phyloP scores from a whole-genome alignment of 2,797 vertebrate genomes.

The Falco columbarius region DNA sequence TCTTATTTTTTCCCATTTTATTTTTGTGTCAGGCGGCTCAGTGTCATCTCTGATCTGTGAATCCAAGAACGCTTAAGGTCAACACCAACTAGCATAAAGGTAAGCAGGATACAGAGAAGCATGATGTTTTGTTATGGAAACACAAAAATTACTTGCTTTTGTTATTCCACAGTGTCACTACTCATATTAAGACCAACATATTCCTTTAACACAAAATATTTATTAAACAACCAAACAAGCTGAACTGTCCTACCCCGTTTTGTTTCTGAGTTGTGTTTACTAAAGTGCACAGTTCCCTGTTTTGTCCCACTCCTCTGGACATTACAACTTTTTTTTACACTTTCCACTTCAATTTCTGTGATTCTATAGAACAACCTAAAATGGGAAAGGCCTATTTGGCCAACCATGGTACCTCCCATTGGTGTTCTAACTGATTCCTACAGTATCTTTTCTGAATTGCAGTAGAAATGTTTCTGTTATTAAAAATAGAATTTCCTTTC shows the following conservation, averaged over 20 bases:
- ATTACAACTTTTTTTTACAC: neutral
- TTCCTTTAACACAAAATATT: neutral
- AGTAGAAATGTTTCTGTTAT: neutral
- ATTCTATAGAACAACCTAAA: neutral
- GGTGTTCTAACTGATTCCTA: neutral
- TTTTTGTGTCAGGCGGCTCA: neutral
- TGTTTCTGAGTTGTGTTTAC: neutral
- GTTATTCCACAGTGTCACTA: neutral
- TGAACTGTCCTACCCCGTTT: neutral
- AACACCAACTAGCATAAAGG: neutral
- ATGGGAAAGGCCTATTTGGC: neutral
- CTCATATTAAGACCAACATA: neutral
- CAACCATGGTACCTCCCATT: neutral
- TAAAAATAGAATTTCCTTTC: slow-evolving; percentile 3
- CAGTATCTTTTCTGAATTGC: neutral
- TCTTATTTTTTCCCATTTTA: neutral
- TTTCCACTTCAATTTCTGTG: neutral
- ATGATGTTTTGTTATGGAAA: neutral
- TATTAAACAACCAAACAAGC: neutral
- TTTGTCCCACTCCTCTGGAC: neutral
- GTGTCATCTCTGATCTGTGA: neutral
- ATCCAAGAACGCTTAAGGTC: neutral
- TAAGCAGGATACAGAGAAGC: neutral
- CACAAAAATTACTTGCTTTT: neutral
- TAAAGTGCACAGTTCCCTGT: neutral